Percentiles rank a stretch among this genome's conserved stretches.
These are phyloP conservation scores for Camelus bactrianus DNA, from an alignment of 2,113 vertebrate species.

Conservation along the genomic window DNA sequence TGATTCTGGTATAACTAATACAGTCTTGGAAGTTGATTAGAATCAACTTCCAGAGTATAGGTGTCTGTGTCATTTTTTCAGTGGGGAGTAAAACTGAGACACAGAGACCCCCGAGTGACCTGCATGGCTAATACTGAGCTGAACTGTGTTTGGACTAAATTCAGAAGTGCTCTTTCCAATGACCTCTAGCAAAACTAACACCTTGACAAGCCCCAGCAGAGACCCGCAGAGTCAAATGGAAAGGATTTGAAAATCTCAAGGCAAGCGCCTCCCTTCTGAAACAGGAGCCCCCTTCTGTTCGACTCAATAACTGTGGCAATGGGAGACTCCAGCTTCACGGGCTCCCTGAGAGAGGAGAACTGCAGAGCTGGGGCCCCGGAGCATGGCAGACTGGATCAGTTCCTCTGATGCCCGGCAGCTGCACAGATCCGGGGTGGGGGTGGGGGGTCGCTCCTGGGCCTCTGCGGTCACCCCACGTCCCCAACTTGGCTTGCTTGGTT, in stretches of 20 bases:
- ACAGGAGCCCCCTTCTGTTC: background rate
- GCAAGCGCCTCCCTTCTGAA: background rate
- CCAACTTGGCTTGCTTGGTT: fast-evolving
- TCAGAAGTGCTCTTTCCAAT: background rate
- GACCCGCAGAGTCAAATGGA: background rate
- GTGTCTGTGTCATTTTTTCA: background rate
- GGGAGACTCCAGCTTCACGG: background rate
- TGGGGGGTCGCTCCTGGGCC: background rate
- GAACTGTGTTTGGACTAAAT: background rate
- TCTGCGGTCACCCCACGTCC: fast-evolving
- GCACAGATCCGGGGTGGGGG: background rate
- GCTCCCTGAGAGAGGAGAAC: background rate
- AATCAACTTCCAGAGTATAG: background rate
- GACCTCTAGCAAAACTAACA: background rate
- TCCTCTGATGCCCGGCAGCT: background rate
- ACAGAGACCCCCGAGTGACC: background rate
- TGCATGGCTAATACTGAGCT: background rate
- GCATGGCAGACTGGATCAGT: no score
- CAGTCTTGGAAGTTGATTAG: background rate
- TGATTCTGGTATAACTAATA: background rate
- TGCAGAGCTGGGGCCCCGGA: background rate
- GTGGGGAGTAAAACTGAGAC: background rate
- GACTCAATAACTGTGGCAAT: background rate
- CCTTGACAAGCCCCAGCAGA: background rate
- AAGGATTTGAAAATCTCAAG: background rate